These are phyloP conservation scores for Blastobasis lacticolella DNA, from an alignment of 2,888 invertebrate genomes.

Conservation along the genomic window DNA sequence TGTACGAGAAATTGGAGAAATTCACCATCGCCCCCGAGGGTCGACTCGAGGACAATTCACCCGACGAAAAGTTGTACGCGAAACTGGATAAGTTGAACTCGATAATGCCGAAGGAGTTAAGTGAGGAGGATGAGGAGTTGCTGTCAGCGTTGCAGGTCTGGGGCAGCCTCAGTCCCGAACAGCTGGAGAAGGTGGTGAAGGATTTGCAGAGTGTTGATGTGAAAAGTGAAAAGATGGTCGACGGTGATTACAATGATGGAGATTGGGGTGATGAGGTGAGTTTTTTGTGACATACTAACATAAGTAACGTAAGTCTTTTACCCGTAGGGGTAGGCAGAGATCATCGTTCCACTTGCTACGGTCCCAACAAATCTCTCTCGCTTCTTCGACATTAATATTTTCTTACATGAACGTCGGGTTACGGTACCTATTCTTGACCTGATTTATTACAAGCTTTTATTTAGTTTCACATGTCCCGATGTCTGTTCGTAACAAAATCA, in stretches of 20 bases:
- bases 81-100: conserved; percentile 52
- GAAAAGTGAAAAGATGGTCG: conserved; percentile 28
- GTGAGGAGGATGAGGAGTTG: conserved; percentile 53
- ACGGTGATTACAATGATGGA: conserved; percentile 40
- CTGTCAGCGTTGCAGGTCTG: conserved; percentile 48
- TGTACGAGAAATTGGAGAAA: conserved; percentile 51
- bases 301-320: too few species aligned
- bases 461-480: too few species aligned
- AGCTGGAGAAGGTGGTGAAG: conserved; percentile 44
- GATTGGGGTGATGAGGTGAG: conserved; percentile 58
- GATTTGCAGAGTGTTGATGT: conserved; percentile 43
- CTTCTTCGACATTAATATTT: too few species aligned
- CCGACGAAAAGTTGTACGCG: conserved; percentile 35
- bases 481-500: too few species aligned
- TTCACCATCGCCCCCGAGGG: conserved; percentile 29
- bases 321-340: too few species aligned
- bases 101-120: conserved; percentile 30
- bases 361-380: too few species aligned
- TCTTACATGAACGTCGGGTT: too few species aligned
- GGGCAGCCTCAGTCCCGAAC: conserved; percentile 44
- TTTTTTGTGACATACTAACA: conserved; percentile 5
- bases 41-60: conserved; percentile 11
- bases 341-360: too few species aligned
- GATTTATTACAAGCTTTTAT: too few species aligned
- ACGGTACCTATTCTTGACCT: too few species aligned